Evolutionary conservation across 2,888 invertebrate species (phyloP), one percentile per base, ranked within the genome.

Genomic region (Caenorhabditis wallacei): DNA sequence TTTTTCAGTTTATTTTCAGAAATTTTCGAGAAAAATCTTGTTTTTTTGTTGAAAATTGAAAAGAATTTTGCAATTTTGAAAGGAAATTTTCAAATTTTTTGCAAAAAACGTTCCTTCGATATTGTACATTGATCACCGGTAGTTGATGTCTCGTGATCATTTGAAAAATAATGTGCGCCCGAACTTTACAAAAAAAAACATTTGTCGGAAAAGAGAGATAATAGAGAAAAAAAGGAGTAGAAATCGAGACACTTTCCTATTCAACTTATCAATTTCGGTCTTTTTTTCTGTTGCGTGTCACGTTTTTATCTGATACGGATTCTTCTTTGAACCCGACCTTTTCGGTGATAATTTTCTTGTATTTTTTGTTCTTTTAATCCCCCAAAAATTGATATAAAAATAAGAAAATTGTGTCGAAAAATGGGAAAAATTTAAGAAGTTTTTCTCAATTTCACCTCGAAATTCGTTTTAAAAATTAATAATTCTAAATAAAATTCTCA

Each of bases 181-280:
- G 51, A 40, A 40, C 46, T 48, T 48, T 18, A 48, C 46, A 18
- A 66, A 37, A 48, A 64, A 64, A 64, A 64, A 64, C 64, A 64
- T 18, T 64, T 48, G 64, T 35, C 18, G 24, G 48, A 30, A 26
- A 30, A 30, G 22, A 57, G 76, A 61, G 64, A 75, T 37, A 37
- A n/a, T 13, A 66, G 68, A 75, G 68, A 76, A 68, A 51, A n/a
- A 68, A 35, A 59, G 54, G 11, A 43, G 13, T 13, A 5, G 16
- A 43, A 43, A 56, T 10, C 16, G 56, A 56, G 22, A 30, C 20
- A 56, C 16, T 35, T 37, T 18, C 8, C 16, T 18, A 48, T 48
- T 64, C n/a, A n/a, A n/a, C n/a, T 46, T 48, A 30, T 64, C 51
- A 35, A 30, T 64, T 48, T 51, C 46, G 30, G 30, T 48, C 46